These are phyloP conservation scores for Helogale parvula DNA, from an alignment of 2,113 vertebrate genomes.

Conservation along the genomic window DNA sequence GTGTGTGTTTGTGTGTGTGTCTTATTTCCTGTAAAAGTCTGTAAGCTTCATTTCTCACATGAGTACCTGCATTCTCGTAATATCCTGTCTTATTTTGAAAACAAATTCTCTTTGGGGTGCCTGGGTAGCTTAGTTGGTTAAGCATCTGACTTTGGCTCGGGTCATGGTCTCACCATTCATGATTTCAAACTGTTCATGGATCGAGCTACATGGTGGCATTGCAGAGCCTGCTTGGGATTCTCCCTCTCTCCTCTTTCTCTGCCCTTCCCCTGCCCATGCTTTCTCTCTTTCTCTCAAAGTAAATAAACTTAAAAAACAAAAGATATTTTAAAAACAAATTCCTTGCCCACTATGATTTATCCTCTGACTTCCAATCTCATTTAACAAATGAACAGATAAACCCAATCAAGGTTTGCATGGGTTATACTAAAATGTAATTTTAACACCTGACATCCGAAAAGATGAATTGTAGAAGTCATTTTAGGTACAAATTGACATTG, in stretches of 20 bases:
- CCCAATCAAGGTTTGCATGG: not conserved
- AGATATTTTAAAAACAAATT: not conserved
- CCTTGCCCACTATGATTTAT: not conserved
- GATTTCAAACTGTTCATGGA: too few species aligned
- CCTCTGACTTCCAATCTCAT: not conserved
- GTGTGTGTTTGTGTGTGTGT: not conserved
- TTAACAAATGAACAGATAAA: constrained; percentile 21
- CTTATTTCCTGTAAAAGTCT: not conserved
- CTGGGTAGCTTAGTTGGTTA: too few species aligned
- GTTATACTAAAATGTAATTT: not conserved
- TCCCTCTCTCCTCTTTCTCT: too few species aligned
- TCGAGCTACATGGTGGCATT: too few species aligned
- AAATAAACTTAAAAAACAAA: too few species aligned
- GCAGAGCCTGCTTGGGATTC: too few species aligned
- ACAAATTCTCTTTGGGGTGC: not conserved
- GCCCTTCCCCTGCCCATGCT: too few species aligned
- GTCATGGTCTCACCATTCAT: too few species aligned
- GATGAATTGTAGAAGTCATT: not conserved
- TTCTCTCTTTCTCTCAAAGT: too few species aligned
- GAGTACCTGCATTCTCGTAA: not conserved
- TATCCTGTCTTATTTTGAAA: constrained; percentile 15
- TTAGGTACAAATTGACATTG: not conserved
- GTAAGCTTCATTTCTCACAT: not conserved
- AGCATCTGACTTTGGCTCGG: too few species aligned
- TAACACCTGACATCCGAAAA: constrained; percentile 22